Evolutionary conservation across 1,140 invertebrate species (phyloP).

Genomic region (Harpegnathos saltator): DNA sequence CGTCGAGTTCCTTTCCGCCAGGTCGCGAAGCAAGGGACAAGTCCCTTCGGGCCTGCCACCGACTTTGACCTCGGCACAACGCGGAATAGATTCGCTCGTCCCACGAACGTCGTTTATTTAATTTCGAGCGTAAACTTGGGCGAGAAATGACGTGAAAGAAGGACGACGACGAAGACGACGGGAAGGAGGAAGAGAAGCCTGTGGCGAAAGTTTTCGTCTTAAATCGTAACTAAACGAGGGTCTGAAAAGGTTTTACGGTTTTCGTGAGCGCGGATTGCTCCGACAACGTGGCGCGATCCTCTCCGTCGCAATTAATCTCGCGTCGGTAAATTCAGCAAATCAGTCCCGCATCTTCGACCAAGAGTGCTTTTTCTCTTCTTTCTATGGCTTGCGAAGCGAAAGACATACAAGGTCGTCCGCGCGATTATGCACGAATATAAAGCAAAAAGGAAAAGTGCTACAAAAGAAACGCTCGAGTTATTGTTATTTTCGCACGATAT

Average conservation of each 20-base stretch:
- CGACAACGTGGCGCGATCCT: background rate
- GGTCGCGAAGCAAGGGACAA: constrained; percentile 7
- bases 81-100: constrained; percentile 12
- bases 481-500: too few relatives aligned
- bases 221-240: constrained; percentile 28
- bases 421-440: constrained; percentile 2
- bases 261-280: background rate
- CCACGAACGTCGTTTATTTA: constrained; percentile 9
- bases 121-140: constrained; percentile 28
- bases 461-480: background rate
- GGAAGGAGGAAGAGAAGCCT: background rate
- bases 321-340: background rate
- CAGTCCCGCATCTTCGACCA: background rate
- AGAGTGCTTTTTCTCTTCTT: background rate
- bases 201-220: constrained; percentile 12
- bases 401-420: background rate
- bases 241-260: constrained; percentile 9
- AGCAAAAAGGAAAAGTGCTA: background rate
- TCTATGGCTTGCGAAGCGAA: background rate
- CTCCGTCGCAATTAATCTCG: background rate
- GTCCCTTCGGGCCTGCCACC: background rate
- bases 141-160: constrained; percentile 35
- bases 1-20: background rate
- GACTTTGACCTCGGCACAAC: background rate
- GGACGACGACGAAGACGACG: background rate